These are phyloP conservation scores for Pentalonia nigronervosa DNA, from an alignment of 1,140 invertebrate genomes.

Conservation along the genomic window DNA sequence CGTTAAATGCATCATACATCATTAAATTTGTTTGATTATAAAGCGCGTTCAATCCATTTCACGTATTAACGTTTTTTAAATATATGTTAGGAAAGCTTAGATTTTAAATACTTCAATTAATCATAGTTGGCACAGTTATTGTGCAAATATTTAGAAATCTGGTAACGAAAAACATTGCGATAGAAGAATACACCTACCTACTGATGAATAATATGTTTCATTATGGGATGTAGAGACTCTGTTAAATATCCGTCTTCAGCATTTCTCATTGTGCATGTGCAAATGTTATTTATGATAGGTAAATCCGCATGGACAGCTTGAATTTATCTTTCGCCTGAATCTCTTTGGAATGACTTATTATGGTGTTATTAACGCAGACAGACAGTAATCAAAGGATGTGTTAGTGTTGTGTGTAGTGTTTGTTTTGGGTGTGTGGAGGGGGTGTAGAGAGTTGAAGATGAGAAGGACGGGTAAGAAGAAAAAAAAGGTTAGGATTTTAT, in stretches of 20 bases:
- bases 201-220: slow-evolving; percentile 9
- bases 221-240: neutral
- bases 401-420: neutral
- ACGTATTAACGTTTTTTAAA: neutral
- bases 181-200: neutral
- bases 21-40: neutral
- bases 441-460: too few species aligned
- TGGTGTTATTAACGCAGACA: slow-evolving; percentile 34
- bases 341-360: slow-evolving; percentile 35
- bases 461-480: neutral
- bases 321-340: slow-evolving; percentile 37
- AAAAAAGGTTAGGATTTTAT: slow-evolving; percentile 43
- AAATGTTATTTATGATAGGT: slow-evolving; percentile 50
- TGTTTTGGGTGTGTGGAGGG: neutral
- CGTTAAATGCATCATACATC: neutral
- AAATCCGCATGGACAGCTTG: slow-evolving; percentile 36
- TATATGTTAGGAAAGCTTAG: neutral
- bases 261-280: neutral
- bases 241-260: slow-evolving; percentile 37
- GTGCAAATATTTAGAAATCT: neutral
- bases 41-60: neutral
- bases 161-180: neutral
- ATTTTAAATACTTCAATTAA: neutral
- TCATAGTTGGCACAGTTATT: neutral
- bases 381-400: slow-evolving; percentile 37